These are phyloP conservation scores for Steinernema feltiae DNA, from an alignment of 1,140 invertebrate species.

Conservation along the genomic window DNA sequence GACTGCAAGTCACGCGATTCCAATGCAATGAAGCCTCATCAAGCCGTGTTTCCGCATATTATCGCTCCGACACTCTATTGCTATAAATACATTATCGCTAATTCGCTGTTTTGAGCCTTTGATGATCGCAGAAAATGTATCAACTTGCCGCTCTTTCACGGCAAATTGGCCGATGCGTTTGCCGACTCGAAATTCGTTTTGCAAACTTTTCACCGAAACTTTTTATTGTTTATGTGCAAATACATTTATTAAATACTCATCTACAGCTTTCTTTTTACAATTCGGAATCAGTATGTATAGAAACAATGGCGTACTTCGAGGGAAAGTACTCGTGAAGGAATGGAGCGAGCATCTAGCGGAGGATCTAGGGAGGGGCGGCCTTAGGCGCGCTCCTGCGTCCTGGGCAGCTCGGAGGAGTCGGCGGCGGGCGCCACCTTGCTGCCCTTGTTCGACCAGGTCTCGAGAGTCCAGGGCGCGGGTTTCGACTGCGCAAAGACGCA, in stretches of 20 bases:
- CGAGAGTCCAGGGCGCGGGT: conserved; percentile 48
- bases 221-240: too few relatives aligned
- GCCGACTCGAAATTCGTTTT: too few relatives aligned
- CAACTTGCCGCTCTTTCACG: too few relatives aligned
- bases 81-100: too few relatives aligned
- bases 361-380: background rate
- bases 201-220: too few relatives aligned
- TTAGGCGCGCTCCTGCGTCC: background rate
- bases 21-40: too few relatives aligned
- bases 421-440: background rate
- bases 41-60: too few relatives aligned
- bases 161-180: too few relatives aligned
- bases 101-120: too few relatives aligned
- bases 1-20: too few relatives aligned
- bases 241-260: background rate
- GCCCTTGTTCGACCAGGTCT: conserved; percentile 6
- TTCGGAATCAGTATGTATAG: background rate
- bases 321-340: background rate
- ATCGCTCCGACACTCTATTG: too few relatives aligned
- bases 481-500: conserved; percentile 43
- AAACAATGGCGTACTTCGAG: conserved; percentile 1
- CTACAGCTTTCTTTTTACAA: background rate
- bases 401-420: background rate
- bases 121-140: too few relatives aligned
- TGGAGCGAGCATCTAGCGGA: background rate